phyloP scores from a whole-genome alignment of 2,113 vertebrate genomes.

The Neoarius graeffei region DNA sequence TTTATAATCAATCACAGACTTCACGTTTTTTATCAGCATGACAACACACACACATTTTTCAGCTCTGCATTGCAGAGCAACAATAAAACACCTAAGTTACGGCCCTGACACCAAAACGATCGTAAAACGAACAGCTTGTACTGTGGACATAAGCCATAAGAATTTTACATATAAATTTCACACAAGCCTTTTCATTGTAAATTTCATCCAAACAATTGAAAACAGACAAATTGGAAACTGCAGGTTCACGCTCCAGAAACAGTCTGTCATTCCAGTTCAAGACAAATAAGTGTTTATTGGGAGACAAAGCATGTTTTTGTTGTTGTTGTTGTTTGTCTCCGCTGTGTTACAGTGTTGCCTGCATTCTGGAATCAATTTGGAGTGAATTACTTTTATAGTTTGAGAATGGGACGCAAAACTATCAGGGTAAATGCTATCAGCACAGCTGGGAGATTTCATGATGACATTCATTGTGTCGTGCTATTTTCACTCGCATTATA shows the following conservation, averaged over 20 bases:
- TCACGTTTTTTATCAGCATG: not conserved
- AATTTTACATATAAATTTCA: not conserved
- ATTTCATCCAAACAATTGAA: not conserved
- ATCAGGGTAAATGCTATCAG: slow-evolving; percentile 29
- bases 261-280: not conserved
- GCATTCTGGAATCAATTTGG: not conserved
- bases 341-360: not conserved
- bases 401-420: not conserved
- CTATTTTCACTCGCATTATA: slow-evolving; percentile 50
- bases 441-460: slow-evolving; percentile 26
- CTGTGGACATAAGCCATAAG: not conserved
- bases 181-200: not conserved
- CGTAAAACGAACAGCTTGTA: not conserved
- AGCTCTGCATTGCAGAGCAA: not conserved
- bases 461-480: not conserved
- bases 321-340: not conserved
- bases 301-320: not conserved
- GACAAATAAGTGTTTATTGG: not conserved
- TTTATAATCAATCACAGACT: not conserved
- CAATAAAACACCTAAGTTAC: not conserved
- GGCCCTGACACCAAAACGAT: not conserved
- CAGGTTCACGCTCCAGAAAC: not conserved
- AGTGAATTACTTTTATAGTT: slow-evolving; percentile 17
- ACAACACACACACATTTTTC: not conserved
- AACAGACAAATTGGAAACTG: not conserved